phyloP scores from a whole-genome alignment of 2,888 invertebrate species.

The Brenthis hecate region DNA sequence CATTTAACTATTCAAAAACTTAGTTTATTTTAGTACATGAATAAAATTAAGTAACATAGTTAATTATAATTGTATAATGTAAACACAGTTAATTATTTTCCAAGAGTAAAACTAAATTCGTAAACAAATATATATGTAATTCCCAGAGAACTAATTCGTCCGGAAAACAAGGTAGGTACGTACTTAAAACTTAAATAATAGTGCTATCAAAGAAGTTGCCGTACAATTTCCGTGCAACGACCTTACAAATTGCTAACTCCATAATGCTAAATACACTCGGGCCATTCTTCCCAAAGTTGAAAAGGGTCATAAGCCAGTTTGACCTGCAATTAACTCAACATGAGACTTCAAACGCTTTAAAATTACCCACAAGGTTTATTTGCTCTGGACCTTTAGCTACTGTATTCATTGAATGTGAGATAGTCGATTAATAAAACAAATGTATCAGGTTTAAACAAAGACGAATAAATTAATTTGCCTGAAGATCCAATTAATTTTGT shows the following conservation, averaged over 20 bases:
- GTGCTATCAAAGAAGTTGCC: conserved; percentile 29
- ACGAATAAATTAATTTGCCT: too few species aligned
- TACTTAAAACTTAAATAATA: conserved; percentile 25
- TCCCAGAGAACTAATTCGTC: conserved; percentile 9
- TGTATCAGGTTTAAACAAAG: neutral
- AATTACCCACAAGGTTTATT: conserved; percentile 40
- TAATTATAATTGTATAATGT: too few species aligned
- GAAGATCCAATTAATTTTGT: neutral
- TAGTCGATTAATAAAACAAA: conserved; percentile 12
- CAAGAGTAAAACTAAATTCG: neutral
- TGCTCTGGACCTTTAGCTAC: conserved; percentile 18
- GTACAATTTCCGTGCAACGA: conserved; percentile 45
- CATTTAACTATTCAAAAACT: neutral
- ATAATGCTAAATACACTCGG: conserved; percentile 50
- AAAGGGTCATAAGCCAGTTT: conserved; percentile 64
- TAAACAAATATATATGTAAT: neutral
- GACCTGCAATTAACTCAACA: conserved; percentile 73
- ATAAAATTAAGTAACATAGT: neutral
- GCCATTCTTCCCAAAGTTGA: conserved; percentile 57
- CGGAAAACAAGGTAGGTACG: conserved; percentile 14
- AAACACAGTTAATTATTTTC: too few species aligned
- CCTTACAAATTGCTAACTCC: conserved; percentile 48
- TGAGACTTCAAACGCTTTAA: conserved; percentile 62
- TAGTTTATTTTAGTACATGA: neutral
- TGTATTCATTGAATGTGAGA: conserved; percentile 26